Evolutionary conservation across 2,113 vertebrate genomes (phyloP).

Genomic region (Paradoxurus hermaphroditus): DNA sequence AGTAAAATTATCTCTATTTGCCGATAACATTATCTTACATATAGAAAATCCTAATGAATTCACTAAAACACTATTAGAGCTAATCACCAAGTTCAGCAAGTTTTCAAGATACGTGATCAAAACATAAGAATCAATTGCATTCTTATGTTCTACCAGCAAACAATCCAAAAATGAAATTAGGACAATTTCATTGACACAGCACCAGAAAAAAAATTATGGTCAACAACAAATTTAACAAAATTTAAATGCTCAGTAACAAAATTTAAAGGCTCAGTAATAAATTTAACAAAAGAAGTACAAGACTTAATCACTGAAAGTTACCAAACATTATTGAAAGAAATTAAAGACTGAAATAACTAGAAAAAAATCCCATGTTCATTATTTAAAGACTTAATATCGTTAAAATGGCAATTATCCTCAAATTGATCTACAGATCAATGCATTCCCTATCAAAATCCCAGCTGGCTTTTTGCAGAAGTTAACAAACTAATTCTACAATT

Average conservation of each 20-base stretch:
- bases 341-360: not conserved
- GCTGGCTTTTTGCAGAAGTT: not conserved
- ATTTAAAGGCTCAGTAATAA: not conserved
- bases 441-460: not conserved
- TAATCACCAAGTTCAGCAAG: not conserved
- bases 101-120: not conserved
- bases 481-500: not conserved
- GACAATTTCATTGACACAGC: not conserved
- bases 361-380: not conserved
- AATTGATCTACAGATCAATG: not conserved
- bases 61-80: not conserved
- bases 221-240: not conserved
- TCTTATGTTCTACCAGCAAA: not conserved
- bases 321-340: not conserved
- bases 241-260: not conserved
- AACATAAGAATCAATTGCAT: not conserved
- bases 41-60: not conserved
- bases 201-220: not conserved
- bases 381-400: not conserved
- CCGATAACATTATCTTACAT: not conserved
- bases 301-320: not conserved
- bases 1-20: not conserved
- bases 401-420: not conserved
- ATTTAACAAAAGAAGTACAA: not conserved
- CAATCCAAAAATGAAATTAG: not conserved